Base-by-base conservation (phyloP, 2,888 invertebrate species). In the Machimus rusticus region DNA sequence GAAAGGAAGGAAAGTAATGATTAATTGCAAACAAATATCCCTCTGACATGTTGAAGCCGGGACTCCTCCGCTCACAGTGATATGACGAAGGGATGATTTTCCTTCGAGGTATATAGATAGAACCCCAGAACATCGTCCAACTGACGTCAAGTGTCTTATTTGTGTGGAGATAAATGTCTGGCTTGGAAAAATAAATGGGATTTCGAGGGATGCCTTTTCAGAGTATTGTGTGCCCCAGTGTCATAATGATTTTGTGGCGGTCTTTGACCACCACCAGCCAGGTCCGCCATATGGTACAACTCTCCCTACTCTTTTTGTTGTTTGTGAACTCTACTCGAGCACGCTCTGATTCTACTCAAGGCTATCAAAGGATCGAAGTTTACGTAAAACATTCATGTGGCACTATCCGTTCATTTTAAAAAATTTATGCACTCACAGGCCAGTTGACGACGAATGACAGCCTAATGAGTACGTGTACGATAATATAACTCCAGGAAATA, bases 21-120 rank as follows among this genome's bases (percentile, higher is more conserved):
- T 87, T 87, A 87, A 87, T 87, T 87, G 87, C 87, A 87, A 87
- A 82, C 87, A 87, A 87, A 87, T 87, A 87, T 87, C 87, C 79
- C 81, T 87, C 74, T 82, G 87, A 87, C 87, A 82, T 86, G 74
- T 46, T 85, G 85, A 85, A 57, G 85, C 74, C 46, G n/a, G 74
- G 79, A 39, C 51, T 51, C 51, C 51, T 39, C 57, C 39, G 16
- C 51, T 31, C 23, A 12, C 28, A 74, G 85, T 85, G 85, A 85
- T 85, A 85, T 85, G 85, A 82, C 82, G 82, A 85, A 85, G 85
- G 85, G 85, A 85, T 85, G 85, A 85, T 85, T 85, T 66, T 74
- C 74, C 74, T 85, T 76, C 46, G 43, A 85, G 74, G 74, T 85
- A 74, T 74, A 85, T 82, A 19, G n/a, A 76, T 43, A 84, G 46